Conservation (phyloP, 2,888 invertebrate species). For the Drosophila anceps region DNA sequence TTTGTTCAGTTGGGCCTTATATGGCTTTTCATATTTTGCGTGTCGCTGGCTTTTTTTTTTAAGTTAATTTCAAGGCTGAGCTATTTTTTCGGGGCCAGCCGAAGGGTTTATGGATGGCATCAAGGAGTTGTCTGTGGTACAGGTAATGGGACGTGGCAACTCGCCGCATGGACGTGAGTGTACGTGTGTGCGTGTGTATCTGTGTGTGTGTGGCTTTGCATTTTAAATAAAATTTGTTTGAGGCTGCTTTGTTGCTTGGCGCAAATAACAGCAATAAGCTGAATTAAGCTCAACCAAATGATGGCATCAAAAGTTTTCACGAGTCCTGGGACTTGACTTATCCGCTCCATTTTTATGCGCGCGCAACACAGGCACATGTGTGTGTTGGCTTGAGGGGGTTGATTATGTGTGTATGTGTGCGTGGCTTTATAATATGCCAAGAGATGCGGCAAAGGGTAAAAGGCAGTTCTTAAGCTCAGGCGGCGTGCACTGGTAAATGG, state of each 20-base stretch:
- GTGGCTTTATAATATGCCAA: slow-evolving; percentile 39
- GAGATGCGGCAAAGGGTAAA: slow-evolving; percentile 4
- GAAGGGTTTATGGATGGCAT: slow-evolving; percentile 65
- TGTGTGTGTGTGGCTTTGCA: slow-evolving; percentile 55
- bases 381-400: slow-evolving; percentile 20
- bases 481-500: slow-evolving; percentile 45
- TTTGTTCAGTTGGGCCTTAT: slow-evolving; percentile 20
- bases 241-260: slow-evolving; percentile 52
- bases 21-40: slow-evolving; percentile 55
- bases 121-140: slow-evolving; percentile 58
- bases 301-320: slow-evolving; percentile 68
- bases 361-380: slow-evolving; percentile 29
- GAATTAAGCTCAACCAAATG: slow-evolving; percentile 68
- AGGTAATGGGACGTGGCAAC: slow-evolving; percentile 61
- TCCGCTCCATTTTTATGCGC: slow-evolving; percentile 22
- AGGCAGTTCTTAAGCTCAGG: slow-evolving; percentile 34
- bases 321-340: slow-evolving; percentile 53
- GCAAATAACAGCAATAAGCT: slow-evolving; percentile 76
- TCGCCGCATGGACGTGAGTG: slow-evolving; percentile 16
- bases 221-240: slow-evolving; percentile 70
- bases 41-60: slow-evolving; percentile 52
- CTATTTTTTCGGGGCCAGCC: slow-evolving; percentile 53
- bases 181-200: slow-evolving; percentile 21
- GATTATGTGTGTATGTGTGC: slow-evolving; percentile 15
- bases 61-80: slow-evolving; percentile 82